These are phyloP conservation scores for Rhipidura dahli DNA, from an alignment of 2,113 vertebrate species.

Conservation along the genomic window DNA sequence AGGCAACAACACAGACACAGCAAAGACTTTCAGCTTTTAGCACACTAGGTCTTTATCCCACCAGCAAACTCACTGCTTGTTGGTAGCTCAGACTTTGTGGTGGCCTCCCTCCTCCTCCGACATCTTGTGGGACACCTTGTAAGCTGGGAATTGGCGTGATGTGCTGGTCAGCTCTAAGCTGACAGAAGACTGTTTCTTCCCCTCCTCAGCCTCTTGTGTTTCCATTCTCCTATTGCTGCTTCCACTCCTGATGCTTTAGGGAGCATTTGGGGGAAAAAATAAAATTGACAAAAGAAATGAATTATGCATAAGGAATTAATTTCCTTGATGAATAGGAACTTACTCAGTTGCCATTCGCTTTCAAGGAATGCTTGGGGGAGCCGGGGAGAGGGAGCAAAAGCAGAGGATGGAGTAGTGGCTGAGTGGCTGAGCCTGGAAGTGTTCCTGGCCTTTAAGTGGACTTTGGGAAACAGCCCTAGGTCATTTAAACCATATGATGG, in stretches of 20 bases:
- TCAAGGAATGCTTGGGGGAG: constrained; percentile 54
- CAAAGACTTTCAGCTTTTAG: neutral
- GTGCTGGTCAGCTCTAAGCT: neutral
- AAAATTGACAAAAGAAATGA: constrained; percentile 80
- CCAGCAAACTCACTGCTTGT: neutral
- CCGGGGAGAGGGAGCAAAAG: neutral
- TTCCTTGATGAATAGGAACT: constrained; percentile 78
- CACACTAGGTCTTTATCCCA: neutral
- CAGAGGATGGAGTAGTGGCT: neutral
- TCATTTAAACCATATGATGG: constrained; percentile 41
- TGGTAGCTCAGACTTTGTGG: neutral
- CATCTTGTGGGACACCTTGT: neutral
- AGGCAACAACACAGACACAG: neutral
- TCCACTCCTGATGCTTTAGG: constrained; percentile 48
- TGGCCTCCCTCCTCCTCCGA: neutral
- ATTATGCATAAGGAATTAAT: constrained; percentile 82
- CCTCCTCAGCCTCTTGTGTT: neutral
- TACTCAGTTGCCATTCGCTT: constrained; percentile 68
- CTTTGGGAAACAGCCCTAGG: constrained; percentile 20
- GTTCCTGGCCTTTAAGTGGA: constrained; percentile 33
- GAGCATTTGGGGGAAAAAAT: constrained; percentile 25
- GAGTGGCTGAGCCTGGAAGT: constrained; percentile 8
- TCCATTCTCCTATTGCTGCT: constrained; percentile 39
- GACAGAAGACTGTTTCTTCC: neutral
- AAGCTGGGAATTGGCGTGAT: neutral